phyloP scores from a whole-genome alignment of 1,140 invertebrate genomes.

The Diploscapter pachys region DNA sequence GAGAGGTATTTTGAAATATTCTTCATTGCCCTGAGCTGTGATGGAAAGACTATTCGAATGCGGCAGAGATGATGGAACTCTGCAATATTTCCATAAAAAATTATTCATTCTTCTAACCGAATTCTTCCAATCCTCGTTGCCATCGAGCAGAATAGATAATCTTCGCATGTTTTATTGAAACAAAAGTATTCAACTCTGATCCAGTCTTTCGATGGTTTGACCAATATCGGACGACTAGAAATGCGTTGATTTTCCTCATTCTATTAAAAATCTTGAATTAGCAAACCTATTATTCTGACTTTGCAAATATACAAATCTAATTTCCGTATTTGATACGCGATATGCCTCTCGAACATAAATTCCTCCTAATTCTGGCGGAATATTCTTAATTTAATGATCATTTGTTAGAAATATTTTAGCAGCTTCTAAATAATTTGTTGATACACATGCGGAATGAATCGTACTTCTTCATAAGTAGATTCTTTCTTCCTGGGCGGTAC shows the following conservation, averaged over 20 bases:
- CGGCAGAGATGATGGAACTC: not conserved
- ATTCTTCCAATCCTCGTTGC: constrained; percentile 15
- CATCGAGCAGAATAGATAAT: constrained; percentile 17
- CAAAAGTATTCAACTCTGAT: constrained; percentile 9
- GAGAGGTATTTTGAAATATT: constrained; percentile 1
- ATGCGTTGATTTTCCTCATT: not conserved
- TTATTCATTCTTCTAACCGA: not conserved
- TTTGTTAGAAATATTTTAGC: too few relatives aligned
- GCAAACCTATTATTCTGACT: constrained; percentile 18
- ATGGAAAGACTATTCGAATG: constrained; percentile 4
- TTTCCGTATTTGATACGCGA: constrained; percentile 13
- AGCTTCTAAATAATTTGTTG: too few relatives aligned
- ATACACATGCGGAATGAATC: too few relatives aligned
- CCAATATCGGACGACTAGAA: not conserved
- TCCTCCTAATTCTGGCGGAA: constrained; percentile 1
- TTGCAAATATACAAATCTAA: constrained; percentile 16
- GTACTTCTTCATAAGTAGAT: too few relatives aligned
- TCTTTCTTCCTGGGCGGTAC: too few relatives aligned
- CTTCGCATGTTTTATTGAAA: constrained; percentile 7
- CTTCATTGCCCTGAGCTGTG: constrained; percentile 1
- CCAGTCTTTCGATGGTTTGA: not conserved
- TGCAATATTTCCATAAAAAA: too few relatives aligned
- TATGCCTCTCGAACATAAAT: constrained; percentile 21
- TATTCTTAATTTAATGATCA: not conserved
- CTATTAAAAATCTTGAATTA: not conserved